Base-by-base conservation (phyloP, 2,888 invertebrate genomes). In the Cyclophora albipunctata region DNA sequence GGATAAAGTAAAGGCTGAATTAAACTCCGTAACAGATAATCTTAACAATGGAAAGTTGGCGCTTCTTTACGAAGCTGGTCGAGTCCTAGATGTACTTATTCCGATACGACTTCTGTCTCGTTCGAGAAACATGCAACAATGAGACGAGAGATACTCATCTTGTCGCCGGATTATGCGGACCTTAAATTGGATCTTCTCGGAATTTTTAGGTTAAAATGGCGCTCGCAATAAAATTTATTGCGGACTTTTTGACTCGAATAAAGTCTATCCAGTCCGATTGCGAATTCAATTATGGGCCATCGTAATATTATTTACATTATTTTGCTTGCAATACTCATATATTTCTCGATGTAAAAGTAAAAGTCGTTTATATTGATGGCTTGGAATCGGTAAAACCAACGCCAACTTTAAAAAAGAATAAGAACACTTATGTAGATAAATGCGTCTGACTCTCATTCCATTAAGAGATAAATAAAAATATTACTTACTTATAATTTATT, bases 141-240 rank as follows among this genome's bases (percentile, higher is more conserved):
- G 59, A 59, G 64, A 67, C 64, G 67, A 60, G 65, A 72, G 81
- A 83, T 79, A 79, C 68, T 73, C 76, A 83, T 82, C 81, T 79
- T 74, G 67, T 69, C 71, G 60, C 58, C 61, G 75, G 78, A 84
- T 82, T 82, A 81, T 78, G 73, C 81, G 71, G 73, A 68, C 71
- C 73, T 82, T 80, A 81, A 84, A 83, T 82, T 78, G 81, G 78
- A 81, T 80, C 76, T 81, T 77, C 82, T 78, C 67, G 75, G 79
- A 81, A 82, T 82, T 81, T 81, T 81, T 78, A 75, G 76, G 75
- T 75, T 73, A 76, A 78, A 83, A 79, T 73, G 75, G 74, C 72
- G 73, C 71, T 77, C 71, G 75, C 77, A 75, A 78, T 82, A 81
- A 81, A 82, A 79, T 83, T 82, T 83, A 84, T 80, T 73, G 75